phyloP scores from a whole-genome alignment of 2,888 invertebrate species.

The Branchipolynoe longqiensis region DNA sequence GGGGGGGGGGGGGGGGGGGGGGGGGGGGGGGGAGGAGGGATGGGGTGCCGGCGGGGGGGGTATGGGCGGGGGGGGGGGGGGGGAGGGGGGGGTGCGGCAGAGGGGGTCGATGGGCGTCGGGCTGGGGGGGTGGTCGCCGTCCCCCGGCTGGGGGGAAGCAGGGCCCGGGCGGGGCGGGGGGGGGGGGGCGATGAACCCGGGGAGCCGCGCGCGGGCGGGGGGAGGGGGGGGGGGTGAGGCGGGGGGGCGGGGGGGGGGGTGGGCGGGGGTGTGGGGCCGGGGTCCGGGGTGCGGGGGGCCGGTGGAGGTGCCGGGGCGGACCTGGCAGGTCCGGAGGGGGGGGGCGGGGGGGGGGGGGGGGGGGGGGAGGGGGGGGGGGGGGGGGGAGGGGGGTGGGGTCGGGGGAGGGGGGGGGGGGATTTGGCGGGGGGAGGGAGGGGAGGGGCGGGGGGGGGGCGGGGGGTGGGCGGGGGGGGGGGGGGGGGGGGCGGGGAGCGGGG shows the following conservation, averaged over 20 bases:
- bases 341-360: background rate
- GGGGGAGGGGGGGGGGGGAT: too few species aligned
- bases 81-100: background rate
- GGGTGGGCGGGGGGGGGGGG: background rate
- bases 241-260: background rate
- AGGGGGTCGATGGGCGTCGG: background rate
- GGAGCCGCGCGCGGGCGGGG: background rate
- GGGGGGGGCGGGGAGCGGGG: background rate
- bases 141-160: background rate
- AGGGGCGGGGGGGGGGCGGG: background rate
- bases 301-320: background rate
- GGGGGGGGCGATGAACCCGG: background rate
- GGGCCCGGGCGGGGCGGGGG: background rate
- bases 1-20: background rate
- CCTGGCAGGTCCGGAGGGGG: background rate
- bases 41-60: background rate
- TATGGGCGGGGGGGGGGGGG: conserved; percentile 4
- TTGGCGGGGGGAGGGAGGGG: background rate
- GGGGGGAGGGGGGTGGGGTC: background rate
- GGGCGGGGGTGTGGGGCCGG: background rate
- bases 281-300: background rate
- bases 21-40: background rate
- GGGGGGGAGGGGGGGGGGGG: background rate
- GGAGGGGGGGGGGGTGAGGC: background rate
- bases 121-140: background rate